A percentile compares a stretch with the other conserved stretches of the same genome.
These are phyloP conservation scores for Tetrao urogallus DNA, from an alignment of 2,113 vertebrate genomes.

Conservation along the genomic window DNA sequence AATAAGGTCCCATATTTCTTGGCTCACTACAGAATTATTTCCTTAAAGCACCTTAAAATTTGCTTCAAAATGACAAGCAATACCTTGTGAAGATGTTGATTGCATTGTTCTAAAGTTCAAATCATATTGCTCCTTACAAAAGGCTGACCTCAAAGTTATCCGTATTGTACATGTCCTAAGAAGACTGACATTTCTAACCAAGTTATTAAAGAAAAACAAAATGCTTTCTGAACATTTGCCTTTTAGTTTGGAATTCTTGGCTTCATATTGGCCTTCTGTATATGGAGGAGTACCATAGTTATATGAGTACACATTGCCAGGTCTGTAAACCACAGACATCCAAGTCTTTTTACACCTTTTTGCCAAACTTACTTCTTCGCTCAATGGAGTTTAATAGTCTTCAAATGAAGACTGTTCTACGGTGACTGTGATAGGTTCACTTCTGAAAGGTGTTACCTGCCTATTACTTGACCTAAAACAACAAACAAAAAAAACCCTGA, in stretches of 20 bases:
- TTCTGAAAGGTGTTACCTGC: slow-evolving; percentile 38
- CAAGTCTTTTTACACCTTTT: background rate
- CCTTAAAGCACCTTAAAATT: background rate
- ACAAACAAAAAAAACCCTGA: background rate
- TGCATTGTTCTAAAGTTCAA: background rate
- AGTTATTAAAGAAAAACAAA: background rate
- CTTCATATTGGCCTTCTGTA: background rate
- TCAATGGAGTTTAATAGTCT: background rate
- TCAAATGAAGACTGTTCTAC: background rate
- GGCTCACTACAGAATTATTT: background rate
- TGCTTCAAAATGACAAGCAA: background rate
- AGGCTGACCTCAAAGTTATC: background rate
- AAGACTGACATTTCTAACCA: background rate
- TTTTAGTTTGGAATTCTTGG: background rate
- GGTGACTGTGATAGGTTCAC: background rate
- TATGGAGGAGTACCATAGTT: background rate
- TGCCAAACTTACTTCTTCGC: background rate
- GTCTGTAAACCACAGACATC: background rate
- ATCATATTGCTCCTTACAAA: background rate
- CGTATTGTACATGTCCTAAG: background rate
- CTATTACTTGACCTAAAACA: slow-evolving; percentile 21
- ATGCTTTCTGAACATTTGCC: background rate
- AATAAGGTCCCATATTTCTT: background rate
- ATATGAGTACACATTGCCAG: background rate
- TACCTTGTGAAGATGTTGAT: background rate